Evolutionary conservation across 2,888 invertebrate genomes (phyloP), one percentile per base, ranked within the genome.

Genomic region (Drosophila affinis): DNA sequence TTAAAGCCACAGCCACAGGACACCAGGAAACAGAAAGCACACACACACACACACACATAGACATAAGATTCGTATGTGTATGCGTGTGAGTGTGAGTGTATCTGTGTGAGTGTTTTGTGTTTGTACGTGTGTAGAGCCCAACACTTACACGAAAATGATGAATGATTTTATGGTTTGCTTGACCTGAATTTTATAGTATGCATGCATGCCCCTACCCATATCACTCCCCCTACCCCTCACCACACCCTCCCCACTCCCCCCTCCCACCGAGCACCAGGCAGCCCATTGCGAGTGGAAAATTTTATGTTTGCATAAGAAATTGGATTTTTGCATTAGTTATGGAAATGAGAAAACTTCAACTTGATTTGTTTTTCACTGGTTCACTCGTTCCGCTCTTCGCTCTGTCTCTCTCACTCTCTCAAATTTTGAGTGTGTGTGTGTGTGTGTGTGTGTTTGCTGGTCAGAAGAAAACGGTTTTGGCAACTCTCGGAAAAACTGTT

Each of bases 291-390:
- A 90, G 85, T 85, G 79, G 82, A 82, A 86, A 86, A 89, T 90
- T 89, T 90, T 88, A 90, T 90, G 90, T 90, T 90, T 90, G 88
- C 90, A 88, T 89, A 88, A 91, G 91, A 91, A 90, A 90, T 91
- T 91, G 90, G 90, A 91, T 90, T 90, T 91, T 90, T 91, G 91
- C 91, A 91, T 90, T 90, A 91, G 90, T 90, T 90, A 90, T 91
- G 90, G 88, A 90, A 90, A 90, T 90, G 85, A 84, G 85, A 86
- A 86, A 86, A 86, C 85, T 86, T 86, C 88, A 86, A 86, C 87
- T 86, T 88, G 89, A 88, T 88, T 86, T 84, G 83, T 84, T 84
- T 84, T 75, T 84, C 74, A 76, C 76, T 70, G 76, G 71, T 72
- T 72, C 72, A 63, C 73, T 63, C 73, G 47, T 10, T 21, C 4